These are phyloP conservation scores for Upupa epops DNA, from an alignment of 2,113 vertebrate genomes.

Conservation along the genomic window DNA sequence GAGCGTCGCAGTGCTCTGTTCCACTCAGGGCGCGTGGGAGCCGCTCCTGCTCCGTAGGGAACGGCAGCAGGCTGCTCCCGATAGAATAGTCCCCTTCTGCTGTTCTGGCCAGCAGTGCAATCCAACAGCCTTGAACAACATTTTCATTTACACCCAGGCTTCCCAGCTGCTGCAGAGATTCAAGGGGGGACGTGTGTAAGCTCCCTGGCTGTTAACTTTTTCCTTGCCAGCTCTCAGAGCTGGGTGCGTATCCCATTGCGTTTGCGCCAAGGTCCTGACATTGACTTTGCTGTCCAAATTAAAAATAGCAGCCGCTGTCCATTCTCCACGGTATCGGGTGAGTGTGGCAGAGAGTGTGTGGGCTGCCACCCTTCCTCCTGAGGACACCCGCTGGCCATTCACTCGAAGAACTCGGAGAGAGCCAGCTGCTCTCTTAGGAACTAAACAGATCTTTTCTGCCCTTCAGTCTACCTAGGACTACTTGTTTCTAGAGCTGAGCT, in stretches of 20 bases:
- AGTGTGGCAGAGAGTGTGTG: neutral
- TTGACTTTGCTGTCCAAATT: neutral
- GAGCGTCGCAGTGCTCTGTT: neutral
- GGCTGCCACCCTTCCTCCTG: neutral
- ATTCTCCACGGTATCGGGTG: neutral
- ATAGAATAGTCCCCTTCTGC: constrained; percentile 20
- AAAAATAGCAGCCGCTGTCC: constrained; percentile 59
- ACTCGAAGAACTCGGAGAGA: neutral
- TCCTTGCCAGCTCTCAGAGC: neutral
- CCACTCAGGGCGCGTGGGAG: neutral
- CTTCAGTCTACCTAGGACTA: neutral
- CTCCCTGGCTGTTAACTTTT: neutral
- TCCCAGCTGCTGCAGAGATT: neutral
- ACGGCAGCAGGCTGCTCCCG: neutral
- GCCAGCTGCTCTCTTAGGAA: neutral
- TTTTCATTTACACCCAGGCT: neutral
- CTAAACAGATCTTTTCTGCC: neutral
- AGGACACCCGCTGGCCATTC: neutral
- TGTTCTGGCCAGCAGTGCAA: neutral
- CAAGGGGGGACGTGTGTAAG: rapidly evolving
- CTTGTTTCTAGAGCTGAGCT: neutral
- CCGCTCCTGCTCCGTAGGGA: neutral
- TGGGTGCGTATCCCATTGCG: neutral
- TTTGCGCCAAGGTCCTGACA: neutral
- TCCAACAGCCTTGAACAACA: neutral